Percentiles rank a stretch among this genome's conserved stretches.
Evolutionary conservation across 1,140 invertebrate genomes (phyloP).

Genomic region (Scaptomyza graminum): DNA sequence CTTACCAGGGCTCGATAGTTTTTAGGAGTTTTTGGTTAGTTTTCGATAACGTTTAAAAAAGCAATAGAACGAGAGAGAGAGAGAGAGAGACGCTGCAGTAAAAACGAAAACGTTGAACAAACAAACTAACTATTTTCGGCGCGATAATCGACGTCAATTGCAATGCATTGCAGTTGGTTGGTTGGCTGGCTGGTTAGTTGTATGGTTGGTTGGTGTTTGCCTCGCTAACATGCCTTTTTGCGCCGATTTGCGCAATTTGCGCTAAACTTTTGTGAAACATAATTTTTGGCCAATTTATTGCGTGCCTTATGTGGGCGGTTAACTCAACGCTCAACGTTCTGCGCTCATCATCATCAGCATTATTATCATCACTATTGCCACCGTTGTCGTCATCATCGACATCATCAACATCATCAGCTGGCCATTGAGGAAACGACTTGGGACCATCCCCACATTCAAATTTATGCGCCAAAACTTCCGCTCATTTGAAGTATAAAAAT

Average conservation of each 20-base stretch:
- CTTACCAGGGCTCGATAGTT: conserved; percentile 55
- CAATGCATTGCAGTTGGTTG: conserved; percentile 58
- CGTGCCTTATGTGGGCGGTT: conserved; percentile 45
- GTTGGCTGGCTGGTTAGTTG: no score
- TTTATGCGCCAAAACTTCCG: conserved; percentile 80
- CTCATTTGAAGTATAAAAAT: conserved; percentile 65
- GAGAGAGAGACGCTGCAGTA: background rate
- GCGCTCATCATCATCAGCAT: conserved; percentile 4
- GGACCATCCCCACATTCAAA: conserved; percentile 60
- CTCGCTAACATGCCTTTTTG: conserved; percentile 21
- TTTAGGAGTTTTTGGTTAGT: conserved; percentile 68
- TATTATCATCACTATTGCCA: background rate
- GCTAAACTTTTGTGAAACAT: conserved; percentile 72
- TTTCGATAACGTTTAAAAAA: conserved; percentile 78
- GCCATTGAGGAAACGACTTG: conserved; percentile 39
- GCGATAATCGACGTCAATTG: conserved; percentile 80
- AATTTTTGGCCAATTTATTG: conserved; percentile 78
- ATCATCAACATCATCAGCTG: conserved; percentile 48
- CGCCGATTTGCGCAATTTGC: conserved; percentile 74
- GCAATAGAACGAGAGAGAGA: conserved; percentile 49
- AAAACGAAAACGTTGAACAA: conserved; percentile 57
- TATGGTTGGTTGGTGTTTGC: conserved; percentile 16
- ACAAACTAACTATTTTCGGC: conserved; percentile 72
- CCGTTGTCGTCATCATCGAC: background rate
- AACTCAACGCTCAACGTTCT: background rate